phyloP scores from a whole-genome alignment of 2,797 vertebrate genomes.

The Acanthornis magna region DNA sequence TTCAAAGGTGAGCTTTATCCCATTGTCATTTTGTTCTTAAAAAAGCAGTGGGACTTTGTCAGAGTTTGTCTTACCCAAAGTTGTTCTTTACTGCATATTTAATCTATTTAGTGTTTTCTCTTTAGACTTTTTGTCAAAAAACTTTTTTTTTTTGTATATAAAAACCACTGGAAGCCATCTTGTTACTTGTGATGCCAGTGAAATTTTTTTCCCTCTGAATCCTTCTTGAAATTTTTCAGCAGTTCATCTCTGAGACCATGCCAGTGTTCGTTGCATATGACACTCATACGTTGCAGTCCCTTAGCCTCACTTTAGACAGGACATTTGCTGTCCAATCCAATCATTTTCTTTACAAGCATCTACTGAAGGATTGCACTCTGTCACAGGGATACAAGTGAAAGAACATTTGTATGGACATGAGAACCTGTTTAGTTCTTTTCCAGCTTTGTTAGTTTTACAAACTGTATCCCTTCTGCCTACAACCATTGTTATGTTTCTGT shows the following conservation, averaged over 20 bases:
- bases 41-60: background rate
- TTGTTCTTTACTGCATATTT: background rate
- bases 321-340: background rate
- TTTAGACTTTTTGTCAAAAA: background rate
- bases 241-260: background rate
- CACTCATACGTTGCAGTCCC: background rate
- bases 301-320: background rate
- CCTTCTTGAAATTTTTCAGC: background rate
- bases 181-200: background rate
- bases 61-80: background rate
- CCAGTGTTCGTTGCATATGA: background rate
- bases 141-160: background rate
- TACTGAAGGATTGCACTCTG: background rate
- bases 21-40: background rate
- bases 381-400: background rate
- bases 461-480: background rate
- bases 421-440: background rate
- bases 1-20: background rate
- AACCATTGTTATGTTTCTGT: background rate
- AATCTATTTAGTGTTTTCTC: background rate
- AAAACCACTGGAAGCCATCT: background rate
- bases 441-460: background rate
- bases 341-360: background rate
- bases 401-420: background rate
- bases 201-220: background rate